Evolutionary conservation across 2,888 invertebrate genomes (phyloP).

Genomic region (Agrochola litura): DNA sequence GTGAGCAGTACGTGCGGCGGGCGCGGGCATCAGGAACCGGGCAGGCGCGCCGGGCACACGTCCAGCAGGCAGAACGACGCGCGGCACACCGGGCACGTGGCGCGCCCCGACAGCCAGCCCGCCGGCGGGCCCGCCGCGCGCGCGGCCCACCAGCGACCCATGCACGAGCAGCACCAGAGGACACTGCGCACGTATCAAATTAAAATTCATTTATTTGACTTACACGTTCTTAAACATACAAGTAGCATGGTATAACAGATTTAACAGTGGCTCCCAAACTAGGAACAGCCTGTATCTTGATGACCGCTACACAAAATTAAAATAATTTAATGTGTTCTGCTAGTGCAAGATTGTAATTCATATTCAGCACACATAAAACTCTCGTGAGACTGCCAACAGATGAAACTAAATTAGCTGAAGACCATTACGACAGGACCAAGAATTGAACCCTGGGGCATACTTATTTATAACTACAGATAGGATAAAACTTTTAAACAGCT

Average conservation of each 20-base stretch:
- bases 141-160: conserved; percentile 97
- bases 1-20: conserved; percentile 29
- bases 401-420: no score
- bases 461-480: conserved; percentile 1
- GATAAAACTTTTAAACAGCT: not conserved
- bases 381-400: not conserved
- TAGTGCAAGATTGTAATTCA: not conserved
- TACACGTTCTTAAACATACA: not conserved
- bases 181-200: conserved; percentile 88
- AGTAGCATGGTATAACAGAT: not conserved
- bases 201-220: not conserved
- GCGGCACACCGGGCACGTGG: conserved; percentile 97
- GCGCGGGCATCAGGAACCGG: conserved; percentile 37
- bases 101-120: conserved; percentile 95
- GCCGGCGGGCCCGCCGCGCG: conserved; percentile 93
- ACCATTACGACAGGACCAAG: not conserved
- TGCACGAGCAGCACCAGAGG: conserved; percentile 97
- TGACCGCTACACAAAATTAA: not conserved
- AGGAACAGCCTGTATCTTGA: not conserved
- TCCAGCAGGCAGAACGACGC: conserved; percentile 96
- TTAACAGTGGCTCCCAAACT: not conserved
- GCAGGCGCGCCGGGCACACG: conserved; percentile 90
- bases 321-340: no score
- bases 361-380: not conserved
- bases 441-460: conserved; percentile 1